Evolutionary conservation across 2,797 vertebrate genomes (phyloP), one percentile per base, ranked within the genome.

Genomic region (Hydrocynus forskahlii): DNA sequence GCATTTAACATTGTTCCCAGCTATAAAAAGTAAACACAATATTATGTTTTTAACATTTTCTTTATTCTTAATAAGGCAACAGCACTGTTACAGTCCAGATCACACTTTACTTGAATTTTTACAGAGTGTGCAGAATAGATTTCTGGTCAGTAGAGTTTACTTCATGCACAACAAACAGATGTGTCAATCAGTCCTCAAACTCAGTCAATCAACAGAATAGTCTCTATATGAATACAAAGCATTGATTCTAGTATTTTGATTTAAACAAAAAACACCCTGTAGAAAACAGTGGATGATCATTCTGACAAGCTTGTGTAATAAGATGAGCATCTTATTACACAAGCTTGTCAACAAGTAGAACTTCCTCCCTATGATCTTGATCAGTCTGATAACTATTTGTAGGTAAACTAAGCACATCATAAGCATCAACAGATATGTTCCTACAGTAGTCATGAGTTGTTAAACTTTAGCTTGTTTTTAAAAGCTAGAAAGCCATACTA

Each of bases 11-110:
- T 63, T 4, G 23, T 14, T 35, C n/a, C 55, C 8, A 21, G 29
- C 25, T 25, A 17, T 35, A 16, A 29, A 23, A 35, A 70, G 63
- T 75, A 83, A 66, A 57, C 10, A 14, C 35, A 72, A 43, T 13
- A 29, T 5, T 16, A 5, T 10, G 80, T 87, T 52, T 60, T 54
- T 69, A 83, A 85, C 7, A 48, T 48, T 48, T 78, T 85, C 83
- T 79, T 93, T 92, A 55, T 81, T 92, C 91, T 89, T 92, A 74
- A 87, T 92, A 93, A 93, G 92, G 91, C 91, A 94, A 88, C 88
- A 89, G 81, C 85, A 85, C 23, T 59, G 76, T 81, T 80, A 17
- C 68, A 69, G 78, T 82, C 81, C 82, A 38, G 17, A 13, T 86
- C 81, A 29, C 62, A 80, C 66, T 74, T 59, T 77, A 48, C 7